phyloP scores from a whole-genome alignment of 2,113 vertebrate genomes.

The Carlito syrichta region DNA sequence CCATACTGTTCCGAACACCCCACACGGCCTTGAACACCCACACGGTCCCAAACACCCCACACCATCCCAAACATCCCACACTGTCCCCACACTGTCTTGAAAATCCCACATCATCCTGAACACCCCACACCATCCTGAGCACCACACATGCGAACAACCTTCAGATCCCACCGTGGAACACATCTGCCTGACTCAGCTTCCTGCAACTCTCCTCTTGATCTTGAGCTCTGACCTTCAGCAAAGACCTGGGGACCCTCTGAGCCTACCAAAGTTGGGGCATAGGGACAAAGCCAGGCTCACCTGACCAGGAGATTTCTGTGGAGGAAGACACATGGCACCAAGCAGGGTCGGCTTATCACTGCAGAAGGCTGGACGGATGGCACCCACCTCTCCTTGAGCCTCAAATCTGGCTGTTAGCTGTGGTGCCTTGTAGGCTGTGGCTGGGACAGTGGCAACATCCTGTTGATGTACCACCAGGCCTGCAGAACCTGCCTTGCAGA shows the following conservation, averaged over 20 bases:
- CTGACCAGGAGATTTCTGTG: background rate
- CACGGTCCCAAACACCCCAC: too few species aligned
- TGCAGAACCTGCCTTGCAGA: background rate
- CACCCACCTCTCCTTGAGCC: background rate
- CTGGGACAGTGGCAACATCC: too few species aligned
- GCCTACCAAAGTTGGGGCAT: background rate
- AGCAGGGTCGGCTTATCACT: accelerated
- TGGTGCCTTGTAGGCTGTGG: background rate
- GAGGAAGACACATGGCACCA: background rate
- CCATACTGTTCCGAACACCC: too few species aligned
- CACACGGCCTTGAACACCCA: too few species aligned
- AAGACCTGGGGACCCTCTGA: background rate
- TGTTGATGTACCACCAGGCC: accelerated
- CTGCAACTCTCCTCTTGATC: too few species aligned
- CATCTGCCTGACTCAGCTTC: too few species aligned
- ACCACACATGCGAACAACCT: too few species aligned
- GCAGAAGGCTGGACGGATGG: background rate
- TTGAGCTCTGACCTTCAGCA: background rate
- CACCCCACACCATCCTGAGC: background rate
- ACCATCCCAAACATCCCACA: too few species aligned
- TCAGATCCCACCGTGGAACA: background rate
- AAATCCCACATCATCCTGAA: background rate
- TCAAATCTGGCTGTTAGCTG: background rate
- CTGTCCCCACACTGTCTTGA: background rate
- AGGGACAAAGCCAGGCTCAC: background rate